Evolutionary conservation across 2,113 vertebrate species (phyloP).

Genomic region (Erythrolamprus reginae): DNA sequence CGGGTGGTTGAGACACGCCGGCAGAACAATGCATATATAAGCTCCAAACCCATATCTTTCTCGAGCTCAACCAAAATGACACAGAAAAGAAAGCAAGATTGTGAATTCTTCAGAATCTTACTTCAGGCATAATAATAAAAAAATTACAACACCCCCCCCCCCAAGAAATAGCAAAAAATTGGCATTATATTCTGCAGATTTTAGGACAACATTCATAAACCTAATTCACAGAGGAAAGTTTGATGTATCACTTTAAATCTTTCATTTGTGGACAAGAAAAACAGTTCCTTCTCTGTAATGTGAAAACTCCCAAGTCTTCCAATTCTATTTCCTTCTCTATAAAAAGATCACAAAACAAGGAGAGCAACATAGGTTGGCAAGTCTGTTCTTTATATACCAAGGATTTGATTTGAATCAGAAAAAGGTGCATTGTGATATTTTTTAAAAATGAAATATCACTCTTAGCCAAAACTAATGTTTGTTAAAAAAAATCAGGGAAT

Average conservation of each 20-base stretch:
- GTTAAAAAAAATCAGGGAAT: slow-evolving; percentile 25
- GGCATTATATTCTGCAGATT: not conserved
- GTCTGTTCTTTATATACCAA: not conserved
- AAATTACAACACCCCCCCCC: no score
- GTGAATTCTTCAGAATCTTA: no score
- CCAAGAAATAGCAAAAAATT: not conserved
- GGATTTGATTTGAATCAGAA: not conserved
- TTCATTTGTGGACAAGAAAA: not conserved
- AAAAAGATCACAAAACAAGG: not conserved
- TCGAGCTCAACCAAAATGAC: no score
- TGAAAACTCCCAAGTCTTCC: not conserved
- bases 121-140: not conserved
- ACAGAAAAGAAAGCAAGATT: no score
- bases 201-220: not conserved
- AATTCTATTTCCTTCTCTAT: not conserved
- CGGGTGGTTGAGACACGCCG: no score
- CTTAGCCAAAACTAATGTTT: slow-evolving; percentile 38
- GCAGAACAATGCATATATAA: no score
- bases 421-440: not conserved
- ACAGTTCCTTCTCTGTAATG: not conserved
- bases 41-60: no score
- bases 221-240: not conserved
- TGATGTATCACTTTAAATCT: not conserved
- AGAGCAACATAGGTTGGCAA: not conserved
- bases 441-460: not conserved